Evolutionary conservation across 2,113 vertebrate genomes (phyloP), one percentile per base, ranked within the genome.

Genomic region (Neodon shergylaensis): DNA sequence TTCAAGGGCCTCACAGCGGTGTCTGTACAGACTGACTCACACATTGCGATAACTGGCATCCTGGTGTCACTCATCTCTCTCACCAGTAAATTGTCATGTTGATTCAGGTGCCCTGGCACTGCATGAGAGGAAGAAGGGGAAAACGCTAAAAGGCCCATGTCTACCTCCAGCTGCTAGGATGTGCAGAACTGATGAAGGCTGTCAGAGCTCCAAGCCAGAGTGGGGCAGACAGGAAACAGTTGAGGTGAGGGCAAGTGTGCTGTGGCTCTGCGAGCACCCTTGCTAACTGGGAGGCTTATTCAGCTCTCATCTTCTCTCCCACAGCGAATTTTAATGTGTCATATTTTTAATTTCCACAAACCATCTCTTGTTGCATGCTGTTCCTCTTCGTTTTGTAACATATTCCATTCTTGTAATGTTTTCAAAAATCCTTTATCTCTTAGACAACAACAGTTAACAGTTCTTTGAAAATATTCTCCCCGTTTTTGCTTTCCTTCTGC

Each of bases 361-460:
- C 19, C 7, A 1, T 91, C 81, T 66, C 87, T 87, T 84, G 52
- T 78, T 92, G 44, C 26, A 74, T 78, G 77, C n/a, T 82, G 61
- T 89, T 95, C 26, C 26, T 54, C 89, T 94, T 83, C 28, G 24
- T 42, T 90, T 88, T 81, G 44, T 92, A 88, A 82, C 88, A 63
- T 33, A 21, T 74, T 87, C 36, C 17, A 42, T 83, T 93, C 14
- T 88, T 91, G 10, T 39, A 61, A 65, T 74, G 28, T 42, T 93
- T 94, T 88, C 2, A 42, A 91, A 87, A 94, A 49, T 88, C 14
- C 47, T 89, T 84, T 85, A 42, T 74, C 26, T 88, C 65, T 65
- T 74, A 28, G 63, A 87, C 79, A 14, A 68, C 52, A 61, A 68
- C 28, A 49, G 54, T 65, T 42, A 66, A 66, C 58, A 90, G 49